Evolutionary conservation across 2,797 vertebrate species (phyloP).

Genomic region (Gephyroberyx darwinii): DNA sequence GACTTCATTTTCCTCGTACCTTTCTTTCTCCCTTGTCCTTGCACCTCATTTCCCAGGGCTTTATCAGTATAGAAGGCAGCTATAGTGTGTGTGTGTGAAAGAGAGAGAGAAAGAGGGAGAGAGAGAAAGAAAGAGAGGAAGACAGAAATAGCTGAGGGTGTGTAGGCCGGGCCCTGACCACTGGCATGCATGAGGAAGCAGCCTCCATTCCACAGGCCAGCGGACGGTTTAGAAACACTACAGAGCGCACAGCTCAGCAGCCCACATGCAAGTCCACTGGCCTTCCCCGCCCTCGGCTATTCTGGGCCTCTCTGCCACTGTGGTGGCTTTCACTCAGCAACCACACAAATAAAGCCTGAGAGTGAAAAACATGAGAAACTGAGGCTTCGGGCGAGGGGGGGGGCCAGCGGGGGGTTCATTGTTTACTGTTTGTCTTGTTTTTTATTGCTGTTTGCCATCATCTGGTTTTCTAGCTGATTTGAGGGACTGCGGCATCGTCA

Average conservation of each 20-base stretch:
- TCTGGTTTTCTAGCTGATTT: constrained; percentile 42
- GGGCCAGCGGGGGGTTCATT: constrained; percentile 42
- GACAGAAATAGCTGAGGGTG: constrained; percentile 84
- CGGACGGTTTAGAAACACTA: constrained; percentile 71
- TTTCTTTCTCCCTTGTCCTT: constrained; percentile 9
- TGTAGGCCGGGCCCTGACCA: constrained; percentile 81
- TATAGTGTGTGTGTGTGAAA: constrained; percentile 36
- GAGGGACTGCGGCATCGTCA: constrained; percentile 9
- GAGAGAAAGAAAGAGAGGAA: constrained; percentile 18
- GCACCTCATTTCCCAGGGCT: constrained; percentile 32
- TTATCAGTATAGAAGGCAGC: constrained; percentile 43
- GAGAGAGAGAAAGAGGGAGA: constrained; percentile 40
- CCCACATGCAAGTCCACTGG: constrained; percentile 76
- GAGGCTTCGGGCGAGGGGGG: constrained; percentile 32
- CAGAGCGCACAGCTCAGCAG: constrained; percentile 65
- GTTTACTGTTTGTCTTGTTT: constrained; percentile 51
- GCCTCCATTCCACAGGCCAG: constrained; percentile 75
- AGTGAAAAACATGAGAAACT: constrained; percentile 62
- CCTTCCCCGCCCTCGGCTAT: constrained; percentile 78
- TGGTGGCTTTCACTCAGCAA: constrained; percentile 73
- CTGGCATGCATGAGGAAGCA: constrained; percentile 85
- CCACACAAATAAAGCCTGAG: constrained; percentile 64
- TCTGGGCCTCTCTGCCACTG: constrained; percentile 71
- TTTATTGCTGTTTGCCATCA: constrained; percentile 31
- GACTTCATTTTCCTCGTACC: constrained; percentile 21